Evolutionary conservation across 1,140 invertebrate genomes (phyloP).

Genomic region (honey bee (Apis mellifera)): Amel_HAv3.1 CM009935.2:5029501-5030000

Average conservation of each 20-base stretch:
- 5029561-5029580: too few species aligned
- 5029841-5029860: neutral
- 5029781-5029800: neutral
- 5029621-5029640: too few species aligned
- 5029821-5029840: neutral
- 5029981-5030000: neutral
- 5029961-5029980: neutral
- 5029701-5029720: neutral
- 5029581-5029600: too few species aligned
- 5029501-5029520: neutral
- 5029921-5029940: slow-evolving; percentile 2
- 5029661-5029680: neutral
- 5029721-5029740: neutral
- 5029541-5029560: neutral
- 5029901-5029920: neutral
- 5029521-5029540: neutral
- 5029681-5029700: neutral
- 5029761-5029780: slow-evolving; percentile 3
- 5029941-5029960: neutral
- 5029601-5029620: too few species aligned
- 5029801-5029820: neutral
- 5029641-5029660: neutral
- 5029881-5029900: slow-evolving; percentile 10
- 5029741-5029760: neutral
- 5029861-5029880: neutral